Evolutionary conservation across 1,140 invertebrate species (phyloP), one percentile per base, ranked within the genome.

Genomic region (Drosophila pseudoananassae): DNA sequence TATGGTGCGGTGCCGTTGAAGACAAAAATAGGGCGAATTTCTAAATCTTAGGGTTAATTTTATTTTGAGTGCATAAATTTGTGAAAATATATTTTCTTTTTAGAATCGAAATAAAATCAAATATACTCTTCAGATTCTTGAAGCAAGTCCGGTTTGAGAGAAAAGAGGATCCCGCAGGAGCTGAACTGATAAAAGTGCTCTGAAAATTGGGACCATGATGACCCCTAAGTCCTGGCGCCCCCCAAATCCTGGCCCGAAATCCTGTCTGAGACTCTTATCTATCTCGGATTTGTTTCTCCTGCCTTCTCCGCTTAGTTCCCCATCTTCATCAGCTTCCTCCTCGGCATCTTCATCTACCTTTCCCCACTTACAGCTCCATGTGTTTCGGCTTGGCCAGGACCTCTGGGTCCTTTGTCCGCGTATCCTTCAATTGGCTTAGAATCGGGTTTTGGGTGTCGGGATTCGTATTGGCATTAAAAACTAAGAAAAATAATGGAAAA

Each of bases 181-280:
- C 31, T 14, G 10, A 15, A 68, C 9, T 29, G 49, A 69, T 69
- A 69, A 69, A 55, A 68, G 27, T 68, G 65, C 65, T 68, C 49
- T 33, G 23, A 27, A 66, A 36, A 29, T 33, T 27, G 38, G 61
- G 15, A 43, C 49, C 53, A 38, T 29, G 69, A 38, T 45, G 40
- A 68, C 63, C 65, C 52, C 17, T 20, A 33, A 53, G 68, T 69
- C 65, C 38, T 14, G 38, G 10, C 25, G 25, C 25, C 31, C 33
- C 23, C 31, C 17, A 12, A 23, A 27, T n/a, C 8, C 47, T 9
- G 12, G 25, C 25, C 1, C n/a, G 3, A 29, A 51, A 10, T 52
- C 31, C 47, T 49, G 33, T 23, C 31, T 50, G 40, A 68, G 40
- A 55, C 50, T 68, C 50, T 68, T 69, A 69, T 69, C 65, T 68